phyloP scores from a whole-genome alignment of 2,888 invertebrate species.

The Plemyria rubiginata region DNA sequence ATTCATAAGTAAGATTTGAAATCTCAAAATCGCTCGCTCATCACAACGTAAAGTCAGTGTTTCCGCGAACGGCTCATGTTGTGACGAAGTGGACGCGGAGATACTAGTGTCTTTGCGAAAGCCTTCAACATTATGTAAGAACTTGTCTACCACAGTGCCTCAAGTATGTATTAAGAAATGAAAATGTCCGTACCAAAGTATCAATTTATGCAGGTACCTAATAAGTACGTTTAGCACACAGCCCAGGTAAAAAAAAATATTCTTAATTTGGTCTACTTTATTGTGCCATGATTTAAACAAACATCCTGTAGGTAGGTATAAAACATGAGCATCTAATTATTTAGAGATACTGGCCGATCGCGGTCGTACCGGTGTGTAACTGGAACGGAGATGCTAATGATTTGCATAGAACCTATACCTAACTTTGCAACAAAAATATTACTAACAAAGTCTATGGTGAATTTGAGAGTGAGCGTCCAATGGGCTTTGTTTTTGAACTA shows the following conservation, averaged over 20 bases:
- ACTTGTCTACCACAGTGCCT: not conserved
- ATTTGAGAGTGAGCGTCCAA: not conserved
- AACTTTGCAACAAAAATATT: not conserved
- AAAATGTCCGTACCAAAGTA: not conserved
- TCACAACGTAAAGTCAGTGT: not conserved
- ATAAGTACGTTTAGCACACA: too few species aligned
- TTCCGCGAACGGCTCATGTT: not conserved
- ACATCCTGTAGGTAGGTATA: not conserved
- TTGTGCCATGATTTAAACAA: not conserved
- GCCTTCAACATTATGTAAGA: not conserved
- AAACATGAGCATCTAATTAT: constrained; percentile 38
- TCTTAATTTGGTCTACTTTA: not conserved
- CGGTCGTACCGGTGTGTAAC: constrained; percentile 46
- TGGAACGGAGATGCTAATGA: constrained; percentile 44
- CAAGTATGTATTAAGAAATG: not conserved
- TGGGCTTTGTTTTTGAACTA: not conserved
- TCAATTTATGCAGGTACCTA: too few species aligned
- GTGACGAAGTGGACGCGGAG: not conserved
- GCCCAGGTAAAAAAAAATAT: too few species aligned
- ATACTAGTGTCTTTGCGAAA: not conserved
- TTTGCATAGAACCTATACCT: constrained; percentile 40
- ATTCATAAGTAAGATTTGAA: not conserved
- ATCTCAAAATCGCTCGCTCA: not conserved
- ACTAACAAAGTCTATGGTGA: not conserved
- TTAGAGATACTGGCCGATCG: constrained; percentile 29